Base-by-base conservation (phyloP, 2,888 invertebrate genomes). In the Epinotia bilunana region DNA sequence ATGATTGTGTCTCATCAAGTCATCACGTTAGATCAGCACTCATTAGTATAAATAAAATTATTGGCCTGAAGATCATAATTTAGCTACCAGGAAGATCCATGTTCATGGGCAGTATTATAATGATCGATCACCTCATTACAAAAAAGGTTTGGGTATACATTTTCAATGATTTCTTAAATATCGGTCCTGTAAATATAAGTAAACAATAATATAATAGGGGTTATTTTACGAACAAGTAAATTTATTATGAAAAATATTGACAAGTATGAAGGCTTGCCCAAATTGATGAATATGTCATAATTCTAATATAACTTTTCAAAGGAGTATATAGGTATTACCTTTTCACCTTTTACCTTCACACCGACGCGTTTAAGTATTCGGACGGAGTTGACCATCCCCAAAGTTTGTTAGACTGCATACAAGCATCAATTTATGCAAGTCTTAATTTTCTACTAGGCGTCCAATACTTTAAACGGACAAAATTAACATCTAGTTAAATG, bases 241-340 rank as follows among this genome's bases (percentile, higher is more conserved):
- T 61, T 20, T 61, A 53, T 20, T 74, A 74, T 74, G 74, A 70
- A 74, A 74, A 74, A 74, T 74, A 74, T 74, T 18, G 39, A 62
- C 28, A 70, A n/a, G 9, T 62, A 61, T n/a, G 2, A 43, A 43
- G 68, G 57, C 68, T 68, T 58, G 43, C 43, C 39, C 16, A 43
- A 68, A 43, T 57, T 68, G 39, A 68, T 68, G 57, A 49, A 49
- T 49, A 39, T 33, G 33, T 33, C 7, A 6, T 7, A 33, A 16
- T 11, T 23, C 12, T 20, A 53, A 53, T 53, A 53, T 16, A 64
- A 28, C 5, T 33, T 23, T 33, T 28, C 33, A 65, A 28, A 46
- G 28, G 58, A 39, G n/a, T 61, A 18, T 16, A n/a, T 23, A 7
- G 20, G 11, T 20, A 57, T 57, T 57, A 18, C 11, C 3, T 57